Conservation (phyloP, 2,888 invertebrate genomes). For the Entomobrya proxima region DNA sequence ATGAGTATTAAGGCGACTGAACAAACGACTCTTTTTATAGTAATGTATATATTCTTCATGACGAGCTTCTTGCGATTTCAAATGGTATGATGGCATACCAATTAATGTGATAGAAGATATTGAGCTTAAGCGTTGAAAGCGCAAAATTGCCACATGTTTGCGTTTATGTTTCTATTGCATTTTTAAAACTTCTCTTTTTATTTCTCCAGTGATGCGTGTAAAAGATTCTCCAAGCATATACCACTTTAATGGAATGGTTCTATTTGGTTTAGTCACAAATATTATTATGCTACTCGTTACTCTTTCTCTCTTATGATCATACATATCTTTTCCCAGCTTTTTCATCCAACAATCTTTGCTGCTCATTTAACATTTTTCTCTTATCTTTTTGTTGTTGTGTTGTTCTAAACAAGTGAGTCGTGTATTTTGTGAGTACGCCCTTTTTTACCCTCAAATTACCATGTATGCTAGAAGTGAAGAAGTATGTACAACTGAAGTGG, state of each 20-base stretch:
- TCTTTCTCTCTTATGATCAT: neutral
- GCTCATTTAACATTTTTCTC: slow-evolving; percentile 62
- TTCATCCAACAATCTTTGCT: slow-evolving; percentile 53
- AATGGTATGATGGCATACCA: neutral
- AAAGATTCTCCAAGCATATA: neutral
- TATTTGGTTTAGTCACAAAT: neutral
- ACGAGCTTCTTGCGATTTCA: neutral
- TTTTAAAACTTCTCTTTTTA: slow-evolving; percentile 11
- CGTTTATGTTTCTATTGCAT: neutral
- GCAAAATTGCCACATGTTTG: slow-evolving; percentile 8
- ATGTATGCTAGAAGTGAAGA: slow-evolving; percentile 2
- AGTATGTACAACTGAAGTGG: slow-evolving; percentile 10
- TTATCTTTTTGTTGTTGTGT: slow-evolving; percentile 63
- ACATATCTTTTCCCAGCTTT: slow-evolving; percentile 1
- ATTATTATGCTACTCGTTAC: too few relatives aligned
- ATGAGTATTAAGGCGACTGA: slow-evolving; percentile 23
- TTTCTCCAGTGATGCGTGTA: slow-evolving; percentile 47
- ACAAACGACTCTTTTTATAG: slow-evolving; percentile 34
- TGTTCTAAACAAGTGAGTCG: slow-evolving; percentile 59
- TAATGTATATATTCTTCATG: neutral
- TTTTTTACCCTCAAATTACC: slow-evolving; percentile 65
- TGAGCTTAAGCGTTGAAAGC: slow-evolving; percentile 55
- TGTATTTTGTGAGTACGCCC: slow-evolving; percentile 59
- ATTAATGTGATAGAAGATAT: neutral
- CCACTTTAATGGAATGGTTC: neutral